phyloP scores from a whole-genome alignment of 1,140 invertebrate genomes.

The Panulirus ornatus region DNA sequence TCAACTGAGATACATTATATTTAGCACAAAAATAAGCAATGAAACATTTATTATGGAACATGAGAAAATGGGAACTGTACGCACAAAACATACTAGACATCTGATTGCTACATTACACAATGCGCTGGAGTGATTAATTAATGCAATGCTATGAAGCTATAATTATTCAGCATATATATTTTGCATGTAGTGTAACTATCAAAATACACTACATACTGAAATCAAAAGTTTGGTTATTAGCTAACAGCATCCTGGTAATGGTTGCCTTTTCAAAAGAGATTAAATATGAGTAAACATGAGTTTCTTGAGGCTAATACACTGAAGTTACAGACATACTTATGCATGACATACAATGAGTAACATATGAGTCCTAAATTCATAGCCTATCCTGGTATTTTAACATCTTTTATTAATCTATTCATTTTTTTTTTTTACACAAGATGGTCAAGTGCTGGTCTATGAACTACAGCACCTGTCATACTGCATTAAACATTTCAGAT shows the following conservation, averaged over 20 bases:
- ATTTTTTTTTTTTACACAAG: neutral
- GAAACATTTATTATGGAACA: slow-evolving; percentile 31
- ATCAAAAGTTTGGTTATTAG: slow-evolving; percentile 24
- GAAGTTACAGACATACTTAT: slow-evolving; percentile 39
- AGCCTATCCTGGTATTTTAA: too few species aligned
- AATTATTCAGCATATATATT: slow-evolving; percentile 30
- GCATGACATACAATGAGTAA: slow-evolving; percentile 35
- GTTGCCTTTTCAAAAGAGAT: slow-evolving; percentile 16
- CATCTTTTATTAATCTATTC: neutral
- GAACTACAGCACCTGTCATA: neutral
- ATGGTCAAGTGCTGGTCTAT: neutral
- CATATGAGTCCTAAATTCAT: slow-evolving; percentile 21
- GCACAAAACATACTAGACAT: slow-evolving; percentile 30
- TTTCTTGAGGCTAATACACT: slow-evolving; percentile 42
- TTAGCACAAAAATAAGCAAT: slow-evolving; percentile 53
- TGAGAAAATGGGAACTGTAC: slow-evolving; percentile 33
- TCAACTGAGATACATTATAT: slow-evolving; percentile 30
- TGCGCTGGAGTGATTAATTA: slow-evolving; percentile 38
- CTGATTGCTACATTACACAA: slow-evolving; percentile 34
- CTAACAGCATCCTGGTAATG: slow-evolving; percentile 20
- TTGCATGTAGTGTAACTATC: slow-evolving; percentile 19
- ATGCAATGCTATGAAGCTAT: slow-evolving; percentile 48
- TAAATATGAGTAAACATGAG: slow-evolving; percentile 29
- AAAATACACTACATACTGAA: slow-evolving; percentile 36
- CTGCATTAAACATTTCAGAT: neutral